Conservation (phyloP, 1,140 invertebrate genomes). For the Drosophila orena region DNA sequence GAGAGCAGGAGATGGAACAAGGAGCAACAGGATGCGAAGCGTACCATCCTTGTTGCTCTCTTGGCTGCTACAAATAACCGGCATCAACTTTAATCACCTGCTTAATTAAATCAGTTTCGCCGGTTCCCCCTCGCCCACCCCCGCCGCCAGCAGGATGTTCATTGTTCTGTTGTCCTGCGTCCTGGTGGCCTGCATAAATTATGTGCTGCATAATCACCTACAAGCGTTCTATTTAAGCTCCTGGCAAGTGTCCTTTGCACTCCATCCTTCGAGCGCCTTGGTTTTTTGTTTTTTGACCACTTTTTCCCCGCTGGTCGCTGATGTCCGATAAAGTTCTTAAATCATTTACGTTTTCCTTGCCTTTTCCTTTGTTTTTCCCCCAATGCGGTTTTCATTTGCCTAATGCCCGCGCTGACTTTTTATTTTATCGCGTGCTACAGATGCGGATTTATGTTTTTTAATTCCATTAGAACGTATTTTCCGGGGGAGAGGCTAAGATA, state of each 20-base stretch:
- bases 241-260: conserved; percentile 51
- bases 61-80: conserved; percentile 77
- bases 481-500: neutral
- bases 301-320: conserved; percentile 36
- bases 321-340: conserved; percentile 73
- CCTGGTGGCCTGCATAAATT: conserved; percentile 70
- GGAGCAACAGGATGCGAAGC: conserved; percentile 33
- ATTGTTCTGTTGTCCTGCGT: conserved; percentile 31
- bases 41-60: conserved; percentile 55
- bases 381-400: conserved; percentile 54
- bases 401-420: conserved; percentile 30
- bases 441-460: conserved; percentile 45
- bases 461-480: conserved; percentile 24
- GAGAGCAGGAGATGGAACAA: neutral
- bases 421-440: conserved; percentile 19
- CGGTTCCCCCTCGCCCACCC: conserved; percentile 20
- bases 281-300: conserved; percentile 21
- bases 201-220: conserved; percentile 79
- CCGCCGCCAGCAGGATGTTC: conserved; percentile 1
- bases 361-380: conserved; percentile 29
- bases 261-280: conserved; percentile 12
- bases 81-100: conserved; percentile 84
- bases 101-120: conserved; percentile 82
- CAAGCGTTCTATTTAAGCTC: conserved; percentile 72
- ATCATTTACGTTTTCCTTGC: conserved; percentile 64